Evolutionary conservation across 2,888 invertebrate genomes (phyloP), one percentile per base, ranked within the genome.

Genomic region (Calliopum simillimum): DNA sequence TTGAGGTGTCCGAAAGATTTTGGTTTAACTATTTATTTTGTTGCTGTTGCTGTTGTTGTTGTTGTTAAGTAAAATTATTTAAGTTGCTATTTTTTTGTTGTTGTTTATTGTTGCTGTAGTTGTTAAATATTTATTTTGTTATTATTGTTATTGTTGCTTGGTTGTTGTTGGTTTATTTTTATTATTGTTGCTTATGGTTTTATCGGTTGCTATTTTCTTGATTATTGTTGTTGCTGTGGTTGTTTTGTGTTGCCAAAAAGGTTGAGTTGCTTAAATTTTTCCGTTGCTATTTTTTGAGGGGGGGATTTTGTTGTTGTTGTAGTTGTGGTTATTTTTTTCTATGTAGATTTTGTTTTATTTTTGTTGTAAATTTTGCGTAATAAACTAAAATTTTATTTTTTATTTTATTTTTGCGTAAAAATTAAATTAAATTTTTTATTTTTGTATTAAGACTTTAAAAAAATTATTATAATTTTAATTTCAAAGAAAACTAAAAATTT

Each of bases 301-400:
- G 70, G 59, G 51, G 25, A 33, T 71, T 66, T 71, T 71, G 75
- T 78, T 74, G 76, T 81, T 76, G 76, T 80, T 77, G 79, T 79
- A 75, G 78, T 79, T 78, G 82, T 81, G 80, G 81, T 81, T 81
- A 80, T 81, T 79, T 80, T 81, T 16, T n/a, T 41, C 43, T 41
- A 43, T 77, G 79, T 79, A 75, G 78, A 79, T 78, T 81, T 81
- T 79, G 78, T 82, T 82, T 81, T 82, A 82, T 81, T 81, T 82
- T 82, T 84, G 81, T 81, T 83, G 82, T 81, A 79, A 83, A 83
- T 83, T 83, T 83, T 83, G 83, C 82, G 84, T 82, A 67, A 67
- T 49, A 83, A 84, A 85, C 82, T 82, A 85, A 84, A 77, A 76
- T 73, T 67, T 74, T 64, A 68, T 76, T 73, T 76, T 76, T 76